Evolutionary conservation across 1,140 invertebrate genomes (phyloP).

Genomic region (Orius insidiosus): DNA sequence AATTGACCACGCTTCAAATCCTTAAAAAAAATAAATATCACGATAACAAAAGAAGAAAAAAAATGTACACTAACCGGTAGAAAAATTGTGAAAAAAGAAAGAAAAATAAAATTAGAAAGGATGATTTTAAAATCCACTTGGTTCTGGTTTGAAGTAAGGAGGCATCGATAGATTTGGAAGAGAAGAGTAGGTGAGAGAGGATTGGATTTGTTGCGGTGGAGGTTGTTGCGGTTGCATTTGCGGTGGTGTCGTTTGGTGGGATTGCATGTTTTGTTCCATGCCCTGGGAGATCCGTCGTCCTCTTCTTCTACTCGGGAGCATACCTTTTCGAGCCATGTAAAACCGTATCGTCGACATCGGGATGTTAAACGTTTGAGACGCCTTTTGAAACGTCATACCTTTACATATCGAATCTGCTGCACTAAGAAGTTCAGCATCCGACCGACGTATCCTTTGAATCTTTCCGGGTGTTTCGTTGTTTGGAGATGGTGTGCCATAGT

Average conservation of each 20-base stretch:
- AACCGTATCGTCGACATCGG: conserved; percentile 69
- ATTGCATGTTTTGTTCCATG: conserved; percentile 28
- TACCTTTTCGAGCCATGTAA: conserved; percentile 66
- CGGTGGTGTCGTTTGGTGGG: conserved; percentile 8
- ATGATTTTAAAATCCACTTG: conserved; percentile 9
- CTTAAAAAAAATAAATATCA: conserved; percentile 3
- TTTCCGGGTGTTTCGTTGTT: conserved; percentile 16
- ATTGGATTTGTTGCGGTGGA: conserved; percentile 8
- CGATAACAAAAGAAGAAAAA: neutral
- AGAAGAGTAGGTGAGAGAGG: conserved; percentile 4
- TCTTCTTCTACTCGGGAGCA: conserved; percentile 51
- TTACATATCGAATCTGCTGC: conserved; percentile 61
- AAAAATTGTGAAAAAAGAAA: neutral
- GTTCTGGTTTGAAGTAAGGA: conserved; percentile 13
- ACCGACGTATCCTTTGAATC: conserved; percentile 36
- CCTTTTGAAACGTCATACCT: conserved; percentile 64
- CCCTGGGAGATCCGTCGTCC: conserved; percentile 32
- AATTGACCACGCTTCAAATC: neutral
- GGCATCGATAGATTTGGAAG: conserved; percentile 7
- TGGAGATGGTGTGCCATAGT: conserved; percentile 15
- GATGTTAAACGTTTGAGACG: conserved; percentile 66
- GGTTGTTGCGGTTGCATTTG: conserved; percentile 13
- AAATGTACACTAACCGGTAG: neutral
- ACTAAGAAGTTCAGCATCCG: conserved; percentile 53
- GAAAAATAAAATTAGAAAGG: neutral